phyloP scores from a whole-genome alignment of 2,113 vertebrate species.

The Bostrychus sinensis region DNA sequence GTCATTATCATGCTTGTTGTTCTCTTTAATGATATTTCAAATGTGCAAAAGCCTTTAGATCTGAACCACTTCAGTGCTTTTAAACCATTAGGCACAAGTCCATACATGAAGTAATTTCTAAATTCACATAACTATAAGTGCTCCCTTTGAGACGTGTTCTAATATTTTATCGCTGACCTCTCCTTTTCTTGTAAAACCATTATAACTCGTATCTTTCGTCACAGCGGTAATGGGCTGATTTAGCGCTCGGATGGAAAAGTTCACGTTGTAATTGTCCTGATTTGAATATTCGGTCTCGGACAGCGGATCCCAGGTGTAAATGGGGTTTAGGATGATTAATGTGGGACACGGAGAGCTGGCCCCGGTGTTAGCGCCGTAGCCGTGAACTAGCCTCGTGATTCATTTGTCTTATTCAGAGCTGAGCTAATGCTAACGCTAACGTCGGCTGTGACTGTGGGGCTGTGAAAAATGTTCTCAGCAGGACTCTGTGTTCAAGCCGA shows the following conservation, averaged over 20 bases:
- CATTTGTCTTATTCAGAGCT: not conserved
- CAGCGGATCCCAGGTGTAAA: not conserved
- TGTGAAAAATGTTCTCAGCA: too few relatives aligned
- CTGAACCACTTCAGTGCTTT: not conserved
- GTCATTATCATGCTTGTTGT: too few relatives aligned
- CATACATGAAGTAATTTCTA: not conserved
- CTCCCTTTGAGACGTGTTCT: not conserved
- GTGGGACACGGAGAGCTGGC: not conserved
- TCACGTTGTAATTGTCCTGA: not conserved
- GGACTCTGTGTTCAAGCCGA: too few relatives aligned
- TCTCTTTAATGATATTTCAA: too few relatives aligned
- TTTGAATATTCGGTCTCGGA: not conserved
- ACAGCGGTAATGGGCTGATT: not conserved
- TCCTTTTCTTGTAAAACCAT: not conserved
- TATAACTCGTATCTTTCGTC: not conserved
- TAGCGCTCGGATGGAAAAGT: not conserved
- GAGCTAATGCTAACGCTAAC: constrained; percentile 1
- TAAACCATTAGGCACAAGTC: not conserved
- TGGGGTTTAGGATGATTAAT: constrained; percentile 7
- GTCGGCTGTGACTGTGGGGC: not conserved
- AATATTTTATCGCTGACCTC: not conserved
- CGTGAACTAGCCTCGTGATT: not conserved
- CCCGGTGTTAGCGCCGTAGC: not conserved
- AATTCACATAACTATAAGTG: not conserved
- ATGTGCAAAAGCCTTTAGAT: too few relatives aligned